Percentiles rank a stretch among this genome's conserved stretches.
phyloP scores from a whole-genome alignment of 2,113 vertebrate genomes.

The Neotragus pygmaeus region DNA sequence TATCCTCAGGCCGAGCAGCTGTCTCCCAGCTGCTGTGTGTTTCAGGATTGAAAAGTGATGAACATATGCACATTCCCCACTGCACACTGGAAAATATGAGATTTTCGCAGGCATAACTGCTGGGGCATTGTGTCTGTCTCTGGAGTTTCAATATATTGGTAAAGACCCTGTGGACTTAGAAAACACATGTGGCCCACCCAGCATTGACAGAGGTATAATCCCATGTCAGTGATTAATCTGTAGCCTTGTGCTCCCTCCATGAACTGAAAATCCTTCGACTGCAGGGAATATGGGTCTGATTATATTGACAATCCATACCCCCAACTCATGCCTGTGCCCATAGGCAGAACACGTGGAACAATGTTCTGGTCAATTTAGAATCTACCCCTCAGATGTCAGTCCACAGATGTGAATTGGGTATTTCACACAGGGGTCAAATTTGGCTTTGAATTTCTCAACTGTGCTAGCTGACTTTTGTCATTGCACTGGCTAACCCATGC shows the following conservation, averaged over 20 bases:
- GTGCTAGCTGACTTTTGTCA: neutral
- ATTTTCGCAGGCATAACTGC: neutral
- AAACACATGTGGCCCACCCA: neutral
- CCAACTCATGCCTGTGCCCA: neutral
- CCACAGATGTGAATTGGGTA: neutral
- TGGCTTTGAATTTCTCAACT: neutral
- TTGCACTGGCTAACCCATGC: neutral
- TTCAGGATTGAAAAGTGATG: constrained; percentile 17
- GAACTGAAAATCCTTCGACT: neutral
- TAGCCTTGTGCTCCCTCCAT: neutral
- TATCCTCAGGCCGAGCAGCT: constrained; percentile 34
- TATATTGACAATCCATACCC: neutral
- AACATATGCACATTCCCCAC: neutral
- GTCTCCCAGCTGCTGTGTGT: constrained; percentile 34
- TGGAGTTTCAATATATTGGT: neutral
- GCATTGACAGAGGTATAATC: neutral
- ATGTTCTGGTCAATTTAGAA: neutral
- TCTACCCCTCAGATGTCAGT: neutral
- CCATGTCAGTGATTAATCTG: neutral
- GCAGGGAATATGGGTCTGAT: neutral
- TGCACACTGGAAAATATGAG: constrained; percentile 12
- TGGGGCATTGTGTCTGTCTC: neutral
- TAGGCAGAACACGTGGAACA: neutral
- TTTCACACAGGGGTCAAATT: neutral
- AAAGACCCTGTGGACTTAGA: neutral